These are phyloP conservation scores for Sarcophaga variegata DNA, from an alignment of 2,888 invertebrate species.

Conservation along the genomic window DNA sequence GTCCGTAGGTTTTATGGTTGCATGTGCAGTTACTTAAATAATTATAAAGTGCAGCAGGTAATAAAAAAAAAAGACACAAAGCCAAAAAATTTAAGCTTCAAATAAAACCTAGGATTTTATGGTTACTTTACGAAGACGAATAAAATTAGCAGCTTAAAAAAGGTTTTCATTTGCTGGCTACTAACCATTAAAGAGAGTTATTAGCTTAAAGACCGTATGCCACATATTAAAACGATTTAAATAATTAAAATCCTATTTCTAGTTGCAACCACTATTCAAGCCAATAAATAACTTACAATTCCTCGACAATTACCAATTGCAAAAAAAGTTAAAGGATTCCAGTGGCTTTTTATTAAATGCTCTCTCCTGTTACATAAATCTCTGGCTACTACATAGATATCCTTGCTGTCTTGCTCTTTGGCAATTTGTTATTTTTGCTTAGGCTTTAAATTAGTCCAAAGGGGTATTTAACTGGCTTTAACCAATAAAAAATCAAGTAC, in stretches of 20 bases:
- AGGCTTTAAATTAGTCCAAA: conserved; percentile 61
- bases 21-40: conserved; percentile 62
- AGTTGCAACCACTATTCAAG: no score
- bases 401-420: conserved; percentile 24
- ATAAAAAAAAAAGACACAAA: conserved; percentile 41
- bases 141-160: not conserved
- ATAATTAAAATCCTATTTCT: no score
- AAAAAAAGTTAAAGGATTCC: not conserved
- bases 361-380: not conserved
- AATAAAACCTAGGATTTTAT: conserved; percentile 45
- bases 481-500: conserved; percentile 53
- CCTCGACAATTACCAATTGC: not conserved
- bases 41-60: conserved; percentile 52
- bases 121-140: conserved; percentile 1
- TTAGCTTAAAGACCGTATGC: no score
- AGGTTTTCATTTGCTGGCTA: not conserved
- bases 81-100: conserved; percentile 18
- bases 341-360: not conserved
- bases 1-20: conserved; percentile 17
- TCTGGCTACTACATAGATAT: not conserved
- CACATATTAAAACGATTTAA: no score
- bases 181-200: no score
- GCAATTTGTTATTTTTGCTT: conserved; percentile 48
- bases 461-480: conserved; percentile 65
- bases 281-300: no score